Base-by-base conservation (phyloP, 2,888 invertebrate genomes). In the Cheilosia grossa region DNA sequence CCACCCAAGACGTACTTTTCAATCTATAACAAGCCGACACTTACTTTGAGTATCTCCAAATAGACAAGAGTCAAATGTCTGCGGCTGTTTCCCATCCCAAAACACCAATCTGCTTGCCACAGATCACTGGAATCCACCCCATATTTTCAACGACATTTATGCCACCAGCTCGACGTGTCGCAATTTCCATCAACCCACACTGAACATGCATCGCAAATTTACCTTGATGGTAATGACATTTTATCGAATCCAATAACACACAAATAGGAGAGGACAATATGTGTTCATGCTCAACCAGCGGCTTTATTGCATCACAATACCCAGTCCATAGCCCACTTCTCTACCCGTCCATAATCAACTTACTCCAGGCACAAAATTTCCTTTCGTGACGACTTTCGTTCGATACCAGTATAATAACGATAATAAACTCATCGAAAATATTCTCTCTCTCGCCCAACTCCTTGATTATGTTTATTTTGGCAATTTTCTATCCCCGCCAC, bases 351-450 rank as follows among this genome's bases (percentile, higher is more conserved):
- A 27, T 7, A 33, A 27, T 7, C 17, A 15, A 27, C 13, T 30
- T 17, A 21, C 69, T 49, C 9, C 49, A 40, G 24, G 49, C 49
- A 40, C 7, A 49, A 40, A 30, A 61, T 51, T 78, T 49, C 47
- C 58, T 75, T 77, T 77, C 85, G 85, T 85, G 85, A 81, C 66
- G 75, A 77, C 72, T 81, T 75, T 66, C 70, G 72, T 81, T 66
- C 75, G 77, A 81, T 72, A 27, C 6, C 7, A 27, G 27, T 27
- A 77, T 85, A 81, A 85, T 81, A 81, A 85, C 85, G 81, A 85
- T 85, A 85, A 85, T 85, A 85, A 85, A 85, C 85, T 85, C 85
- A 85, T 85, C 85, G 85, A 85, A 85, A 67, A 81, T 81, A 81
- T 69, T 72, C 77, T 13, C 37, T 37, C 37, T 27, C 27, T 27